phyloP scores from a whole-genome alignment of 2,797 vertebrate genomes.

The Lepidocolaptes lacrymiger region DNA sequence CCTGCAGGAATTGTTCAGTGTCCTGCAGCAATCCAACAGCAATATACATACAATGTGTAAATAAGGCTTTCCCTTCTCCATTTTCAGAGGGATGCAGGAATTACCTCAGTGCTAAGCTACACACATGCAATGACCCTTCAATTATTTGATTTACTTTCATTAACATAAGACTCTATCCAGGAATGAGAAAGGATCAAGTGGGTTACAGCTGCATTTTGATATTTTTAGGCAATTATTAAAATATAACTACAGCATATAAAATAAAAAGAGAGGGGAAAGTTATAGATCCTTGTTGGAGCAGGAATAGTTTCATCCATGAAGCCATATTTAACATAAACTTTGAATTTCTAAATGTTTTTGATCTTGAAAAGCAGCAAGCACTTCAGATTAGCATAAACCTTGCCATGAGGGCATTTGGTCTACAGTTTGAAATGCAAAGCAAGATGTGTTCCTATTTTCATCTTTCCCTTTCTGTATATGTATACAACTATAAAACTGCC shows the following conservation, averaged over 20 bases:
- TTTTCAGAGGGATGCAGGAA: background rate
- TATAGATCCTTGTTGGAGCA: background rate
- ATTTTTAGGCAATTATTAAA: background rate
- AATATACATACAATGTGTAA: background rate
- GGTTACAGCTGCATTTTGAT: background rate
- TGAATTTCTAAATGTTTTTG: background rate
- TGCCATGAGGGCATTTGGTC: background rate
- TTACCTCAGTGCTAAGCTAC: background rate
- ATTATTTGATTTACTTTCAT: background rate
- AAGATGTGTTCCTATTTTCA: background rate
- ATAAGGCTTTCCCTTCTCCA: background rate
- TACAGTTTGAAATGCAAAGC: background rate
- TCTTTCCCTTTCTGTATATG: background rate
- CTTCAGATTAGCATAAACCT: background rate
- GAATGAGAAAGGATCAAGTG: background rate
- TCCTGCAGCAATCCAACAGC: background rate
- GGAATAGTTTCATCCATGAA: background rate
- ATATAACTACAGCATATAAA: background rate
- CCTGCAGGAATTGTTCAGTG: background rate
- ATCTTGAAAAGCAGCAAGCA: background rate
- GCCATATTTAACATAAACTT: background rate
- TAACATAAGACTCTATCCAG: background rate
- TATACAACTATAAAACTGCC: background rate
- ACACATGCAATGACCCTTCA: background rate
- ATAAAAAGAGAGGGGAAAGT: background rate